Conservation (phyloP, 92 coral and sea anemone species). For the Parazoanthus atlanticus region DNA sequence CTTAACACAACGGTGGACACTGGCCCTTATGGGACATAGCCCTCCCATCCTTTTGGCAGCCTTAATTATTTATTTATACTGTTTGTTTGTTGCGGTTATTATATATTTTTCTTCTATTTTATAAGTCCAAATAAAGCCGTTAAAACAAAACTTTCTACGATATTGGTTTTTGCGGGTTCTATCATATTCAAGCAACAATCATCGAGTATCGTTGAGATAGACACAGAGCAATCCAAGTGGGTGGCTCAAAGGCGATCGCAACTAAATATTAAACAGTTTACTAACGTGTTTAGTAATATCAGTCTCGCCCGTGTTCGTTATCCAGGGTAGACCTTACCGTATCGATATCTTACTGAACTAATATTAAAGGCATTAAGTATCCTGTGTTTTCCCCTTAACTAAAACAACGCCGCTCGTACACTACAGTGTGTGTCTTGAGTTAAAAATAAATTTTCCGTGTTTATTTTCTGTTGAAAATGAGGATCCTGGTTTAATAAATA, state of each 20-base stretch:
- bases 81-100: no score
- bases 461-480: no score
- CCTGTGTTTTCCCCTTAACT: neutral
- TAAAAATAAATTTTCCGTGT: no score
- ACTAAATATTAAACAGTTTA: neutral
- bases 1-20: no score
- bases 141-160: neutral
- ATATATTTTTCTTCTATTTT: neutral
- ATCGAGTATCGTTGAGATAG: neutral
- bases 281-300: neutral
- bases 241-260: neutral
- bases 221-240: neutral
- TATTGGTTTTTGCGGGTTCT: neutral
- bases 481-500: no score
- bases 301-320: neutral
- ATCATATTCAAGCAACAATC: neutral
- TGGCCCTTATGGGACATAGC: no score
- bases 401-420: neutral
- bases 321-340: neutral
- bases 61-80: no score
- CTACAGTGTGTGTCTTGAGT: no score
- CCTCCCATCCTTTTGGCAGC: no score
- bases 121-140: neutral
- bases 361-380: neutral
- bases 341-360: neutral